phyloP scores from a whole-genome alignment of 2,797 vertebrate species.

The Takifugu rubripes region DNA sequence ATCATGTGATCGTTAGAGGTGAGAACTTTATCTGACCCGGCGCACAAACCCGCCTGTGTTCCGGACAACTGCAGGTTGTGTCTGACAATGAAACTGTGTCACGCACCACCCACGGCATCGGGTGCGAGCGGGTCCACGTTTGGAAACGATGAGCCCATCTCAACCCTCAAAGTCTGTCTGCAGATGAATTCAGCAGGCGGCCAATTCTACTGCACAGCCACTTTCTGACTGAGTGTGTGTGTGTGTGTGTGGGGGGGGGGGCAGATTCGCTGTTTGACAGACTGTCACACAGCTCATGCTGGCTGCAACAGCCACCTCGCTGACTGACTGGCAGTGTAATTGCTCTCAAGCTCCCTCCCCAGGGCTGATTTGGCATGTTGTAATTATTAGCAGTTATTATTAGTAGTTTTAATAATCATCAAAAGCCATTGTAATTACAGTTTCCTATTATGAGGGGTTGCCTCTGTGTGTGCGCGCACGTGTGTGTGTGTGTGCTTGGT shows the following conservation, averaged over 20 bases:
- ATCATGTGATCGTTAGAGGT: too few relatives aligned
- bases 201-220: too few relatives aligned
- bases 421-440: constrained; percentile 71
- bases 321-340: constrained; percentile 60
- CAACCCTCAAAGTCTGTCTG: too few relatives aligned
- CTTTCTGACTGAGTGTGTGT: background rate
- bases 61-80: too few relatives aligned
- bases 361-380: constrained; percentile 64
- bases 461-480: constrained; percentile 33
- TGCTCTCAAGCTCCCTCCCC: constrained; percentile 43
- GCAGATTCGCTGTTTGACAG: constrained; percentile 23
- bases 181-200: too few relatives aligned
- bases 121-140: too few relatives aligned
- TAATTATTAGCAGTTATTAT: constrained; percentile 79
- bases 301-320: constrained; percentile 31
- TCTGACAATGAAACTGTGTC: too few relatives aligned
- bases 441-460: constrained; percentile 65
- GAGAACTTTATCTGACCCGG: too few relatives aligned
- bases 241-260: background rate
- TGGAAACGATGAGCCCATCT: too few relatives aligned
- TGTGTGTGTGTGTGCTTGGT: constrained; percentile 27
- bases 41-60: too few relatives aligned
- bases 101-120: too few relatives aligned
- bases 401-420: constrained; percentile 75
- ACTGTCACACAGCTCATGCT: constrained; percentile 29